phyloP scores from a whole-genome alignment of 2,888 invertebrate species.

The Drosophila macrospina region DNA sequence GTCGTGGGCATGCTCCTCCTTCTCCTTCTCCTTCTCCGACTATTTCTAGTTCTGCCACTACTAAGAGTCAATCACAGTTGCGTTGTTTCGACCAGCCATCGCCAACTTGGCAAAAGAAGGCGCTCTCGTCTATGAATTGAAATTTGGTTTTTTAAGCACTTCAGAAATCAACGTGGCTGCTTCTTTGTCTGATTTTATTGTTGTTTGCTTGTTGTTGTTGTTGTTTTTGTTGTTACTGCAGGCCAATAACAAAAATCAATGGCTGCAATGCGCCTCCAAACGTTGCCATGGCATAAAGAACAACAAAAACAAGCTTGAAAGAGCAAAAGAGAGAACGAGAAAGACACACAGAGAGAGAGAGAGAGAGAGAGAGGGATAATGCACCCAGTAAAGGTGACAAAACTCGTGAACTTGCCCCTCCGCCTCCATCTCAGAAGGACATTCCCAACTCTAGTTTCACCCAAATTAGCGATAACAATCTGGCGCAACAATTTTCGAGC shows the following conservation, averaged over 20 bases:
- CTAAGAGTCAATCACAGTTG: slow-evolving; percentile 30
- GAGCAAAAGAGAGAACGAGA: slow-evolving; percentile 1
- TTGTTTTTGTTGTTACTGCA: slow-evolving; percentile 43
- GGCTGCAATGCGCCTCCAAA: slow-evolving; percentile 52
- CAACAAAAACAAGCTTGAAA: slow-evolving; percentile 33
- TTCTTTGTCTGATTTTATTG: slow-evolving; percentile 40
- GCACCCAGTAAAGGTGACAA: slow-evolving; percentile 43
- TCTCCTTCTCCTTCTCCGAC: background rate
- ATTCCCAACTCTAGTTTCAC: background rate
- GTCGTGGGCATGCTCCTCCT: slow-evolving; percentile 52
- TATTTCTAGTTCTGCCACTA: background rate
- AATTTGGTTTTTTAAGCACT: slow-evolving; percentile 52
- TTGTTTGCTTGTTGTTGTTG: slow-evolving; percentile 14
- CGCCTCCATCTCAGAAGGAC: background rate
- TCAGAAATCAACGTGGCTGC: slow-evolving; percentile 51
- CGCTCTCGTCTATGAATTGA: slow-evolving; percentile 27
- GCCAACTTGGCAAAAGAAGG: slow-evolving; percentile 1
- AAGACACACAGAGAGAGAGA: background rate
- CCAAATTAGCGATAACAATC: slow-evolving; percentile 61
- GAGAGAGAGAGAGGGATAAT: slow-evolving; percentile 31
- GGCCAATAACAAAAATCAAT: slow-evolving; percentile 73
- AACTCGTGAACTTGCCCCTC: background rate
- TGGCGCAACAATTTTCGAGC: slow-evolving; percentile 59
- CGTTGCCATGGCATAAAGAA: slow-evolving; percentile 64
- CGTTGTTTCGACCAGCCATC: slow-evolving; percentile 8